Base-by-base conservation (phyloP, 2,888 invertebrate species). In the Baccha elongata region DNA sequence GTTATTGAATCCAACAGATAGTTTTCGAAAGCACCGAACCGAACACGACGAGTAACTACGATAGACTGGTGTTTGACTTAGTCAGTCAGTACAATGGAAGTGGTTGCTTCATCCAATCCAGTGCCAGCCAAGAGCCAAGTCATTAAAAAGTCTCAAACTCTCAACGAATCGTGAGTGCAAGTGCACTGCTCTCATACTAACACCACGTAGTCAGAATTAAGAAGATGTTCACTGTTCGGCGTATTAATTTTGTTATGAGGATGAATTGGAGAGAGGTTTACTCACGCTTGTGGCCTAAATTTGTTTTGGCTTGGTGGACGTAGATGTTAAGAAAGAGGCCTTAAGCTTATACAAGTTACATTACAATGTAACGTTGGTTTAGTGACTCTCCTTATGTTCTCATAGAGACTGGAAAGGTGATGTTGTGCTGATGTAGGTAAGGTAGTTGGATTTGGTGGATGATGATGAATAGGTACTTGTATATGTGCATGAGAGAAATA, bases 21-120 rank as follows among this genome's bases (percentile, higher is more conserved):
- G 23, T 50, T 15, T 11, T 29, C 15, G 37, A 23, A 50, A 69
- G 62, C 72, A 72, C 76, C 65, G 68, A 78, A 78, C 72, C 83
- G 72, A 78, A 83, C 78, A 32, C 83, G 67, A 72, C 78, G 78
- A 67, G 62, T 73, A 64, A 83, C 78, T 78, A 78, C 78, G 78
- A 68, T 83, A 52, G 83, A 83, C 83, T 83, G 81, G 44, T 50
- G 72, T 32, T 65, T 15, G 64, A 35, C 48, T 48, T 19, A n/a
- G n/a, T n/a, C 3, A 69, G 52, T 11, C 69, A 26, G 58, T 42
- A 21, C 53, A 60, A 44, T 42, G 37, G 23, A 55, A 65, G 40
- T 55, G 55, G 52, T 62, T 32, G 42, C 32, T 44, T 58, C 15
- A 44, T 26, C 44, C 50, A 60, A 26, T 37, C 19, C 21, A n/a